Evolutionary conservation across 2,797 vertebrate species (phyloP).

Genomic region (Eulemur coronatus): DNA sequence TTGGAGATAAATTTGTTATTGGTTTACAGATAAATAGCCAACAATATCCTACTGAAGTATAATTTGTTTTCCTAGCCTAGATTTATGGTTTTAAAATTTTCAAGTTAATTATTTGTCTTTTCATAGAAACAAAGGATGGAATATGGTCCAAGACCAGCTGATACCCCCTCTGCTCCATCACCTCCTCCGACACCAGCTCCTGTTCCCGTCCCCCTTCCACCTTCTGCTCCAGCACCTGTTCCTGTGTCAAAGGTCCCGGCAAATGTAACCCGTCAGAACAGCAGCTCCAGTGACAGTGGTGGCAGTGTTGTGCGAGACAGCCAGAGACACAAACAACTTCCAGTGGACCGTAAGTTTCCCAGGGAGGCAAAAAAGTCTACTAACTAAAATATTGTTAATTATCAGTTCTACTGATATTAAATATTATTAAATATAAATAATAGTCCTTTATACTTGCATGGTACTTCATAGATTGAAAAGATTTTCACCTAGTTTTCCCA

Average conservation of each 20-base stretch:
- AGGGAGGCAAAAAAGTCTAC: neutral
- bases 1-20: neutral
- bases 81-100: neutral
- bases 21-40: neutral
- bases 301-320: conserved; percentile 85
- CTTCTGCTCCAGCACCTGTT: conserved; percentile 82
- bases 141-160: conserved; percentile 79
- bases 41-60: neutral
- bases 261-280: conserved; percentile 89
- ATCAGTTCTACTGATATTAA: neutral
- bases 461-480: neutral
- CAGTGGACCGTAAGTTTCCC: conserved; percentile 88
- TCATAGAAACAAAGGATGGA: conserved; percentile 93
- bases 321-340: conserved; percentile 83
- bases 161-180: conserved; percentile 81
- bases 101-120: neutral
- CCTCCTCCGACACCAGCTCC: conserved; percentile 83
- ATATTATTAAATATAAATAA: neutral
- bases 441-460: neutral
- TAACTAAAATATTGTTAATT: neutral
- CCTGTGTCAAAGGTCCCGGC: conserved; percentile 79
- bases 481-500: neutral
- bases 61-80: neutral
- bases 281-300: conserved; percentile 87
- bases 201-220: conserved; percentile 85